Base-by-base conservation (phyloP, 2,888 invertebrate genomes). In the Sarcophaga caerulescens region DNA sequence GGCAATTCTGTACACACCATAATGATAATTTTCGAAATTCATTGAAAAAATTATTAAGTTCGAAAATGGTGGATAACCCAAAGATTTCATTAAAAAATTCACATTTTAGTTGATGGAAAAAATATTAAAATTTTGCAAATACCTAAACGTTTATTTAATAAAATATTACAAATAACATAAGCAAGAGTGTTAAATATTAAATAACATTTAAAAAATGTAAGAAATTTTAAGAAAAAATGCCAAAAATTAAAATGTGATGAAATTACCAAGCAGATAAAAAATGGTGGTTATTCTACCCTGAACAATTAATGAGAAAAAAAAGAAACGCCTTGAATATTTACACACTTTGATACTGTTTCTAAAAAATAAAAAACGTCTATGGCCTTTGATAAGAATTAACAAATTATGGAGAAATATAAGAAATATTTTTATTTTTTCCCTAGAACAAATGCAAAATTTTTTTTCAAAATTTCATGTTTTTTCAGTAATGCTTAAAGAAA, bases 1-100 rank as follows among this genome's bases (percentile, higher is more conserved):
- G 76, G 80, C 71, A 84, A 44, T 66, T 17, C 76, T 66, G 12
- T 70, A 5, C 8, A 52, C 65, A 52, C n/a, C 63, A 2, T 60
- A 66, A 19, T 68, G 47, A 77, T 45, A 59, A 71, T 63, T 81
- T 85, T 85, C 85, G 85, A 85, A 81, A 52, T 77, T 65, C 59
- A 75, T 70, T 81, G 44, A 69, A 78, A 78, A 52, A 82, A 63
- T 78, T 74, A 19, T 62, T 23, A 69, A 76, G 77, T 86, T 83
- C 83, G 85, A 86, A 86, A 86, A 86, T 86, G 86, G 86, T 84
- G 86, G 86, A 86, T 78, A 82, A 70, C 85, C 68, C 74, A 79
- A 86, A 77, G 73, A 81, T 86, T 86, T 77, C 59, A 44, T 63
- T 57, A 74, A 82, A 82, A 82, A 85, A 79, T 71, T 82, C 69